Evolutionary conservation across 2,888 invertebrate genomes (phyloP), one percentile per base, ranked within the genome.

Genomic region (Tachina lurida): DNA sequence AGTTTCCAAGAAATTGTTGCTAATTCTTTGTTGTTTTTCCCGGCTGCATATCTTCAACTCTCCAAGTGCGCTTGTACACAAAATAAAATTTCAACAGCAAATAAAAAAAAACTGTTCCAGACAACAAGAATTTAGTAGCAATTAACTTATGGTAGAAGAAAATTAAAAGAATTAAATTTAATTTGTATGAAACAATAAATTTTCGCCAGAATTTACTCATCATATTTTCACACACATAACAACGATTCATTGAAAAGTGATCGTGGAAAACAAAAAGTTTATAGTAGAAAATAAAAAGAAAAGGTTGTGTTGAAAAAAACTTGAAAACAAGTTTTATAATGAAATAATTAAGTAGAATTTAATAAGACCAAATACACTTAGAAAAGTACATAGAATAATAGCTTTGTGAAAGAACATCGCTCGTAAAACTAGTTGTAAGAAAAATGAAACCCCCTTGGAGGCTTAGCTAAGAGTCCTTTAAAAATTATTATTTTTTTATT

Each of bases 191-290:
- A 67, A 79, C 58, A 73, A 73, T 63, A 41, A 76, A 63, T 49
- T 63, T 47, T 58, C 45, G 56, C 47, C 54, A 81, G 73, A 84
- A 84, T 73, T 71, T 8, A 52, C 49, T 49, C 49, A 65, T 67
- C 39, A 67, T 52, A 78, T 82, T 82, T 85, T 82, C 81, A 82
- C 85, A 82, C 85, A 85, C 77, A 76, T 49, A 81, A 81, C 70
- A 77, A 80, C 79, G 52, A 77, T 80, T 80, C 75, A 74, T 70
- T 70, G 70, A 62, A 39, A 52, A n/a, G 17, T 49, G 31, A n/a
- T 43, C 22, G 49, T 45, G 54, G 17, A 65, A 56, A 54, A 56
- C 41, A 43, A 62, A 15, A 52, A 39, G 19, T 10, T 31, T 31
- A 31, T 31, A 31, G 31, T 31, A 31, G 31, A 5, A 39, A 17